Percentiles rank a stretch among this genome's conserved stretches.
These are phyloP conservation scores for Saxicola maurus DNA, from an alignment of 2,797 vertebrate species.

Conservation along the genomic window DNA sequence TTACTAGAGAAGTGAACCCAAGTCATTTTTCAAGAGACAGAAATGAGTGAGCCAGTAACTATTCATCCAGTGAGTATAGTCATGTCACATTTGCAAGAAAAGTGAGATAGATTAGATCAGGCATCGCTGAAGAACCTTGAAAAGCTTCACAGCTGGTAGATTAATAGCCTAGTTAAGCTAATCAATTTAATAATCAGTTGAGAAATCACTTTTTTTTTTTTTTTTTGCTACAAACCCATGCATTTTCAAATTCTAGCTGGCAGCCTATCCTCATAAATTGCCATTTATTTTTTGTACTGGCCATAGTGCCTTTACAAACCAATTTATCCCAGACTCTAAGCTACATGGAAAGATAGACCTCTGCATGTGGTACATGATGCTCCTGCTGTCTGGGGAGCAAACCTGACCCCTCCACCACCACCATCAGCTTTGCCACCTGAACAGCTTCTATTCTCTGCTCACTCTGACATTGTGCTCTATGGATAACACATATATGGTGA, in stretches of 20 bases:
- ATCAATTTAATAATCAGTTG: neutral
- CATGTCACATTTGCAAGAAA: neutral
- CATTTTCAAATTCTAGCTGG: neutral
- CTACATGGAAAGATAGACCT: neutral
- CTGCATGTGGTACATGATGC: fast-evolving
- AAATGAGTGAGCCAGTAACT: neutral
- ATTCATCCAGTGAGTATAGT: neutral
- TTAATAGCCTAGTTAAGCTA: neutral
- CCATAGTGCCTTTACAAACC: neutral
- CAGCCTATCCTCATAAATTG: neutral
- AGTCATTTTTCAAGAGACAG: neutral
- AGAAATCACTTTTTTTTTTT: neutral
- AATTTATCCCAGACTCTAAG: neutral
- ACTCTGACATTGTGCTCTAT: neutral
- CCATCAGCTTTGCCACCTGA: neutral
- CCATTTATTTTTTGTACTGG: neutral
- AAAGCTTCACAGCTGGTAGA: neutral
- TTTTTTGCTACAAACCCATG: neutral
- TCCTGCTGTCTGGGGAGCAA: neutral
- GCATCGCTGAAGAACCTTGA: neutral
- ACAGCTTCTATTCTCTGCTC: neutral
- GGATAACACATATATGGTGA: neutral
- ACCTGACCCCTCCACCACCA: neutral
- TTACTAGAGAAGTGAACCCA: neutral
- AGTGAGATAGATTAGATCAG: neutral